Evolutionary conservation across 2,888 invertebrate species (phyloP), one percentile per base, ranked within the genome.

Genomic region (Amblyjoppa fuscipennis): DNA sequence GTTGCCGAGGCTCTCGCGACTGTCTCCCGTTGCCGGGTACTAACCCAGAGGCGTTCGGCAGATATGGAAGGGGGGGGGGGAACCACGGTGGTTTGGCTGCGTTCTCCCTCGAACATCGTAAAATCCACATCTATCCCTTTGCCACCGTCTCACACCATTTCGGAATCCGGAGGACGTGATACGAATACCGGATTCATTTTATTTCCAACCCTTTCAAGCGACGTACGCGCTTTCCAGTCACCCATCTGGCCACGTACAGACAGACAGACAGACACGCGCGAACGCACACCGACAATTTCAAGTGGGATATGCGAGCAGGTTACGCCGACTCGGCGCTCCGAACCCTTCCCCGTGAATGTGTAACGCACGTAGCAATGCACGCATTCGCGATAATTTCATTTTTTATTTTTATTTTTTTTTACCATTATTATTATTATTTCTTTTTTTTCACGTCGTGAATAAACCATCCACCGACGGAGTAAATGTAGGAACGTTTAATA

Each of bases 181-280:
- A 87, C 88, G 91, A 91, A 91, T 92, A 88, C 88, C 84, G 85
- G 90, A 92, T 90, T 90, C 91, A 91, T 91, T 91, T 91, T 91
- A 91, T 91, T 91, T 91, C 88, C 91, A 91, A 91, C 91, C 92
- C 90, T 90, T 91, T 89, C 91, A 85, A 88, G 73, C 85, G 41
- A 83, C 74, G 81, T 74, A 69, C 59, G 75, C 70, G 71, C 70
- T 79, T 45, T 79, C 56, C 71, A 38, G 31, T 76, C 38, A 53
- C 69, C 49, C 61, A 59, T 49, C 51, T 56, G 68, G 38, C 45
- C 73, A 45, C 71, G 34, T 34, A 49, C 45, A 20, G 49, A 38
- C 71, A 16, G 45, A 38, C 71, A 16, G 45, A 69, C 49, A 61
- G 74, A 7, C 70, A 64, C 53, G 56, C 66, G 31, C 59, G 41